phyloP scores from a whole-genome alignment of 1,140 invertebrate genomes.

The Drosophila ogumai region DNA sequence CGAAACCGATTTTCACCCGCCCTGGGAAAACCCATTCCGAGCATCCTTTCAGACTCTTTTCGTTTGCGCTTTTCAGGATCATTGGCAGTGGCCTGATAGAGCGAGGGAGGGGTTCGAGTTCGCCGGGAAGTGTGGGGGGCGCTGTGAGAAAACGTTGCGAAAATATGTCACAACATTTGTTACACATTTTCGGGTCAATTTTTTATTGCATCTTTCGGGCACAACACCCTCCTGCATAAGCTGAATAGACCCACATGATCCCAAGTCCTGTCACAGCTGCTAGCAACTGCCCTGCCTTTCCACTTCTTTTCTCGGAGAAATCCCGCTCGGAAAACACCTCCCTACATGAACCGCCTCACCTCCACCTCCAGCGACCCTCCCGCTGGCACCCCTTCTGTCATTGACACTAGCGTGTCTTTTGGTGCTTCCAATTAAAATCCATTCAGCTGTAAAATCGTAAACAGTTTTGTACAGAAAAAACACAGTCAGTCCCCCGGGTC shows the following conservation, averaged over 20 bases:
- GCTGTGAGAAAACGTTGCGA: slow-evolving; percentile 61
- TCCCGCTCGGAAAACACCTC: not conserved
- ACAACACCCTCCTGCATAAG: slow-evolving; percentile 31
- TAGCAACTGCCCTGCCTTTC: slow-evolving; percentile 29
- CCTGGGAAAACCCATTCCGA: slow-evolving; percentile 51
- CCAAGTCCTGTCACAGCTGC: slow-evolving; percentile 63
- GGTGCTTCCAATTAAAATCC: slow-evolving; percentile 79
- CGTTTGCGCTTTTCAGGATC: slow-evolving; percentile 76
- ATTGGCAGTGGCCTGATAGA: slow-evolving; percentile 63
- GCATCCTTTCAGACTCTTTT: slow-evolving; percentile 72
- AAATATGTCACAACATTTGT: slow-evolving; percentile 84
- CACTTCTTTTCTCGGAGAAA: slow-evolving; percentile 4
- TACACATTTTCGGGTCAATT: slow-evolving; percentile 83
- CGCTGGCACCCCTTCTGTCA: slow-evolving; percentile 39
- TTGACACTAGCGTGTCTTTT: slow-evolving; percentile 79
- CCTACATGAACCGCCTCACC: not conserved
- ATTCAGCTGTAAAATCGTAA: slow-evolving; percentile 80
- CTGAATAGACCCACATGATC: slow-evolving; percentile 45
- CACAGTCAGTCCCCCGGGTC: slow-evolving; percentile 9
- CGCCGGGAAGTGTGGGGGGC: not conserved
- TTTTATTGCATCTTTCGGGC: slow-evolving; percentile 69
- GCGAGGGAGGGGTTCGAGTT: not conserved
- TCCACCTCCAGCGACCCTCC: not conserved
- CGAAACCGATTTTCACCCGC: slow-evolving; percentile 71
- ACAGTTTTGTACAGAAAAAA: slow-evolving; percentile 57